These are phyloP conservation scores for Setipinna tenuifilis DNA, from an alignment of 2,797 vertebrate species.

Conservation along the genomic window DNA sequence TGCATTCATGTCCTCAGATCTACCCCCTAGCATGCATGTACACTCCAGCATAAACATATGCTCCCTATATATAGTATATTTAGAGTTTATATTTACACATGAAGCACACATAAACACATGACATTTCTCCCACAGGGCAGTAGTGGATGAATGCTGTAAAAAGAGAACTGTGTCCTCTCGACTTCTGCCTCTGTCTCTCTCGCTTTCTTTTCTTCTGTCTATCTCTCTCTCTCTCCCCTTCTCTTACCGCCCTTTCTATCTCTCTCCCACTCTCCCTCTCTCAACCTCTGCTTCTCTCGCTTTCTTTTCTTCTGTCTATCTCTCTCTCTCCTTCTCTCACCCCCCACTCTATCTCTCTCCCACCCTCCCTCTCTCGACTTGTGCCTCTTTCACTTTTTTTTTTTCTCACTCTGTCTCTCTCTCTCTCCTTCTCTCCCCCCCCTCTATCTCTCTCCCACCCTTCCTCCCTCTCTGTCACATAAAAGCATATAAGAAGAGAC, in stretches of 20 bases:
- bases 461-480: neutral
- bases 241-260: neutral
- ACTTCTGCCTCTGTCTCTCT: constrained; percentile 34
- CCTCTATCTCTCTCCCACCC: too few relatives aligned
- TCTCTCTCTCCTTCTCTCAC: neutral
- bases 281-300: neutral
- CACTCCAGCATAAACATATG: neutral
- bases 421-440: neutral
- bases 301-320: neutral
- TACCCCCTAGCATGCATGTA: neutral
- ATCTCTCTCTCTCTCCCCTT: neutral
- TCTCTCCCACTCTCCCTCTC: neutral
- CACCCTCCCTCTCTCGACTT: neutral
- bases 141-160: neutral
- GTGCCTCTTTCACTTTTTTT: constrained; percentile 1
- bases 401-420: neutral
- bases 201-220: neutral
- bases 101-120: neutral
- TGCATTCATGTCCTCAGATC: neutral
- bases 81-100: neutral
- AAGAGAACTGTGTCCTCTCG: constrained; percentile 53
- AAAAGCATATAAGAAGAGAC: constrained; percentile 17
- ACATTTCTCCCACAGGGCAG: neutral
- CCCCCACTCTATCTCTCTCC: too few relatives aligned
- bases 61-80: constrained; percentile 22